phyloP scores from a whole-genome alignment of 53 echinoderm and acorn worm species.

The Henricia sp. region DNA sequence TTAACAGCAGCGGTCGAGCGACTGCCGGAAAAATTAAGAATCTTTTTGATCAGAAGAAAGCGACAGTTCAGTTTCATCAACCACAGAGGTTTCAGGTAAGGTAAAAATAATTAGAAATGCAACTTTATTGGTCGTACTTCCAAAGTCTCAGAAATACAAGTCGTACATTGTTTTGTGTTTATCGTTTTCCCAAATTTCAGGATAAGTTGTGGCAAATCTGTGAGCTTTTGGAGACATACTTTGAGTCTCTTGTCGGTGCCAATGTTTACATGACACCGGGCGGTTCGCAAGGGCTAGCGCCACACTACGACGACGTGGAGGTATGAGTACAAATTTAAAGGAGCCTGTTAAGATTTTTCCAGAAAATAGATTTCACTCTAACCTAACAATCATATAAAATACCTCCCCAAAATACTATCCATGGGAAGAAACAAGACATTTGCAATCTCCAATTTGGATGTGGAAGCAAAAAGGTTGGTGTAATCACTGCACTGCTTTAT shows the following conservation, averaged over 20 bases:
- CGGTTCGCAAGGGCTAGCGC: constrained; percentile 89
- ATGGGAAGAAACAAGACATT: too few relatives aligned
- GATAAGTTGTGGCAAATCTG: constrained; percentile 81
- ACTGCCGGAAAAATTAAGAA: constrained; percentile 66
- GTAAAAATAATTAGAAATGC: too few relatives aligned
- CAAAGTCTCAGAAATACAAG: not conserved
- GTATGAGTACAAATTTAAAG: too few relatives aligned
- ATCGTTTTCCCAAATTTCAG: constrained; percentile 31
- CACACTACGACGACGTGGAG: constrained; percentile 98
- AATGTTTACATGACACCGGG: constrained; percentile 97
- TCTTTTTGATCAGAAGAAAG: constrained; percentile 71
- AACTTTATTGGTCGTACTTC: not conserved
- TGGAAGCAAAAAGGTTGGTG: too few relatives aligned
- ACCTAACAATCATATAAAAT: too few relatives aligned
- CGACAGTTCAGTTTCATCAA: constrained; percentile 92
- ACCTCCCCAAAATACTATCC: too few relatives aligned
- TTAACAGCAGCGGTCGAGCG: constrained; percentile 62
- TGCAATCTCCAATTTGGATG: too few relatives aligned
- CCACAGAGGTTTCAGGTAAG: constrained; percentile 93
- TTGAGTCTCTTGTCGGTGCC: constrained; percentile 86
- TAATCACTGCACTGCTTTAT: too few relatives aligned
- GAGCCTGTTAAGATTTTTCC: too few relatives aligned
- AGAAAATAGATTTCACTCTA: too few relatives aligned
- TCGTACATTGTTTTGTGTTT: not conserved
- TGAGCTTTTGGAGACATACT: constrained; percentile 78